phyloP scores from a whole-genome alignment of 1,140 invertebrate species.

The Diachasma alloeum region DNA sequence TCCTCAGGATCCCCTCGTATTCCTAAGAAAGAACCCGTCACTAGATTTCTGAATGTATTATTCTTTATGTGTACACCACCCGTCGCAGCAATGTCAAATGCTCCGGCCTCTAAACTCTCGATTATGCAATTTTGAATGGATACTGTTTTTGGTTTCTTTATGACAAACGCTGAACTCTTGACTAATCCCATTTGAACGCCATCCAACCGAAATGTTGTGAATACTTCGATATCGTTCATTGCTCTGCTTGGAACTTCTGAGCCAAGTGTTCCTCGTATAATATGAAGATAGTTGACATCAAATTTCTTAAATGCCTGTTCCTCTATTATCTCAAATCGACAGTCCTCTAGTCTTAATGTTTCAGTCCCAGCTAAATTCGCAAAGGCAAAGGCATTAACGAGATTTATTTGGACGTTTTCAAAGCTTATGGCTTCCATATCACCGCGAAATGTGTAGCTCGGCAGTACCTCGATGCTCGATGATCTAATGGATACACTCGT shows the following conservation, averaged over 20 bases:
- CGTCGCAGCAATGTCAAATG: constrained; percentile 70
- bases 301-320: constrained; percentile 83
- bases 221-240: constrained; percentile 77
- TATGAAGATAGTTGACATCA: constrained; percentile 69
- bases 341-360: constrained; percentile 60
- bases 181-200: constrained; percentile 58
- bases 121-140: constrained; percentile 72
- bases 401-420: constrained; percentile 68
- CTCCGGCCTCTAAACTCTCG: constrained; percentile 70
- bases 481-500: constrained; percentile 56
- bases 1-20: constrained; percentile 67
- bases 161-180: constrained; percentile 67
- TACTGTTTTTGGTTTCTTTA: constrained; percentile 68
- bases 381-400: constrained; percentile 76
- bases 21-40: constrained; percentile 70
- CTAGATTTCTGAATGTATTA: constrained; percentile 69
- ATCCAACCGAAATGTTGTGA: constrained; percentile 68
- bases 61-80: constrained; percentile 73
- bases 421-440: constrained; percentile 74
- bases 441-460: constrained; percentile 75
- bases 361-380: constrained; percentile 70
- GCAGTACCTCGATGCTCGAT: constrained; percentile 67
- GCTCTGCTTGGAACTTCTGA: constrained; percentile 72
- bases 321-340: constrained; percentile 69
- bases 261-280: constrained; percentile 67